Conservation (phyloP, 2,797 vertebrate species). For the Phylloscopus collybita region DNA sequence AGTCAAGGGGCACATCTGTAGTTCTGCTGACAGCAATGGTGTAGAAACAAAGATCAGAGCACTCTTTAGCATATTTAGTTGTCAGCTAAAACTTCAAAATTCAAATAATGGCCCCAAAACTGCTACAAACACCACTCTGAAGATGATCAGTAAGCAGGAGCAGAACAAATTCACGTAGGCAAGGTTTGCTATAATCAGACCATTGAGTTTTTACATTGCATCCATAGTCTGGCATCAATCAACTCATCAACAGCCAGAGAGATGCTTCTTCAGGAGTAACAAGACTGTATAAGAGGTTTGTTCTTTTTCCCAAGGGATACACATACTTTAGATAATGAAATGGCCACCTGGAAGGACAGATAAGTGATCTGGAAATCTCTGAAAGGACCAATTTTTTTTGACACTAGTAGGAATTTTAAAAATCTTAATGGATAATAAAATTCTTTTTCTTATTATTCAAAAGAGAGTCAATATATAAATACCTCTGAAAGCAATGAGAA, state of each 20-base stretch:
- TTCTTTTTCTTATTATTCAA: not conserved
- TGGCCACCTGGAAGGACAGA: not conserved
- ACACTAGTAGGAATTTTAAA: not conserved
- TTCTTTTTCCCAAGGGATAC: not conserved
- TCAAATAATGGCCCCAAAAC: not conserved
- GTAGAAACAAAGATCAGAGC: not conserved
- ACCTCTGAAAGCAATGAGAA: not conserved
- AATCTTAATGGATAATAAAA: not conserved
- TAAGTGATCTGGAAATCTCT: not conserved
- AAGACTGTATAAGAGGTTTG: not conserved
- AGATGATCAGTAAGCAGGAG: not conserved
- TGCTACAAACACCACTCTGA: not conserved
- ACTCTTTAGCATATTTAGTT: not conserved
- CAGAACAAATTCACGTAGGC: not conserved
- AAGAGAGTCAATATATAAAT: not conserved
- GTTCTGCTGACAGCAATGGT: not conserved
- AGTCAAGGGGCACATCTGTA: not conserved
- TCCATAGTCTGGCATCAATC: not conserved
- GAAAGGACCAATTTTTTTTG: conserved; percentile 32
- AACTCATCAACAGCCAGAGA: not conserved
- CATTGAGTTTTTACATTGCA: not conserved
- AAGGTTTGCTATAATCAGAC: not conserved
- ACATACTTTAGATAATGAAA: conserved; percentile 10
- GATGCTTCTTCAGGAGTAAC: not conserved
- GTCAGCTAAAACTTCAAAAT: not conserved